These are phyloP conservation scores for Barnardius zonarius DNA, from an alignment of 2,113 vertebrate species.

Conservation along the genomic window DNA sequence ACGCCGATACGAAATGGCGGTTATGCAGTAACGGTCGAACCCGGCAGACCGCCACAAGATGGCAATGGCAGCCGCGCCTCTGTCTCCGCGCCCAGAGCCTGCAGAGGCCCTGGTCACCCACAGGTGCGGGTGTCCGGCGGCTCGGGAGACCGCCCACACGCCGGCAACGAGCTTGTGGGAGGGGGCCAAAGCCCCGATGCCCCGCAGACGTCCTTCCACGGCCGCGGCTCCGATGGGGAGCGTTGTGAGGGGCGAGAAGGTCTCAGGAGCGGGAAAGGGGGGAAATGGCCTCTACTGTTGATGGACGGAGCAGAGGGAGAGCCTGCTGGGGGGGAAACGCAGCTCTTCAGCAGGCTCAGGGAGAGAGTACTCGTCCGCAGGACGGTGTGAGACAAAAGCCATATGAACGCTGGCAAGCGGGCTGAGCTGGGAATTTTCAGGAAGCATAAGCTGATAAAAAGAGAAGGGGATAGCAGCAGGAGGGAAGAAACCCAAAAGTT, in stretches of 20 bases:
- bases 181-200: fast-evolving
- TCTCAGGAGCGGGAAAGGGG: neutral
- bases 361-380: neutral
- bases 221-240: neutral
- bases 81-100: neutral
- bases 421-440: neutral
- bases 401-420: fast-evolving
- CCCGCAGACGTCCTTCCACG: no score
- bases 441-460: neutral
- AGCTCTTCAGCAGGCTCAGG: neutral
- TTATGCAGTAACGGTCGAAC: neutral
- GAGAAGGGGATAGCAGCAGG: neutral
- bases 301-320: neutral
- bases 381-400: fast-evolving
- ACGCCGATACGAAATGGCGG: neutral
- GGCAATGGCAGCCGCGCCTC: neutral
- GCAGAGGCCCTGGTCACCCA: neutral
- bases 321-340: neutral
- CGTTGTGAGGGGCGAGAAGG: neutral
- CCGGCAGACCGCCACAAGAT: neutral
- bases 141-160: no score
- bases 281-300: neutral
- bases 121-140: neutral
- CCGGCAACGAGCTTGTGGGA: neutral
- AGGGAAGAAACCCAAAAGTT: fast-evolving